These are phyloP conservation scores for Mastacembelus armatus DNA, from an alignment of 2,797 vertebrate genomes.

Conservation along the genomic window DNA sequence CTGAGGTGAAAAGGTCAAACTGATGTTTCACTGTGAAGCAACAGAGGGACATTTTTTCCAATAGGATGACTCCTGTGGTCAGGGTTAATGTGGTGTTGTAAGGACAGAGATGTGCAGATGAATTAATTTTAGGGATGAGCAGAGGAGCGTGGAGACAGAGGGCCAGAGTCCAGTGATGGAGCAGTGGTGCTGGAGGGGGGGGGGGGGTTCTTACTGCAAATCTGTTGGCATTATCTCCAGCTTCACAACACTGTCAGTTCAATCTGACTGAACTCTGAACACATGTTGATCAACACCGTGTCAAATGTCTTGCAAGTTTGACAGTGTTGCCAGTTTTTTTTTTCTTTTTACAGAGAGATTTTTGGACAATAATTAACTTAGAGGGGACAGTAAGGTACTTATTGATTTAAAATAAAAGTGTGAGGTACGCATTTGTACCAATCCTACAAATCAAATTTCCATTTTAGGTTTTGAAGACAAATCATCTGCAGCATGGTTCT, in stretches of 20 bases:
- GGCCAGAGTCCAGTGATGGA: slow-evolving; percentile 85
- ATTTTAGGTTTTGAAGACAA: too few species aligned
- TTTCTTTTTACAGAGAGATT: neutral
- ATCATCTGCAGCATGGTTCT: too few species aligned
- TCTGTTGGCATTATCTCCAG: slow-evolving; percentile 51
- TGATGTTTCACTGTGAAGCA: slow-evolving; percentile 74
- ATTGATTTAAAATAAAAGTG: neutral
- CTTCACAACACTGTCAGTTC: slow-evolving; percentile 42
- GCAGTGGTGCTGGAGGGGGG: too few species aligned
- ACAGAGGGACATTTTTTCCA: slow-evolving; percentile 79
- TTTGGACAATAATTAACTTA: slow-evolving; percentile 17
- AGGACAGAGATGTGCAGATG: slow-evolving; percentile 87
- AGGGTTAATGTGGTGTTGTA: slow-evolving; percentile 87
- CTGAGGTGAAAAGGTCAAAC: slow-evolving; percentile 80
- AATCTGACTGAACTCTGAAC: slow-evolving; percentile 18
- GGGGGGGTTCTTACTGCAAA: slow-evolving; percentile 58
- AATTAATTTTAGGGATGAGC: slow-evolving; percentile 88
- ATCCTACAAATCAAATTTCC: too few species aligned
- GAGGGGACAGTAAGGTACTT: neutral
- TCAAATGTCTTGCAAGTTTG: slow-evolving; percentile 1
- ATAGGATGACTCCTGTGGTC: slow-evolving; percentile 82
- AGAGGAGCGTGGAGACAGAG: slow-evolving; percentile 84
- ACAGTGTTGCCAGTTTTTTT: neutral
- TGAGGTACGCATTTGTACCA: neutral
- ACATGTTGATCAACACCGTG: slow-evolving; percentile 6